Conservation (phyloP, 2,797 vertebrate genomes). For the Enteromius viviparus region DNA sequence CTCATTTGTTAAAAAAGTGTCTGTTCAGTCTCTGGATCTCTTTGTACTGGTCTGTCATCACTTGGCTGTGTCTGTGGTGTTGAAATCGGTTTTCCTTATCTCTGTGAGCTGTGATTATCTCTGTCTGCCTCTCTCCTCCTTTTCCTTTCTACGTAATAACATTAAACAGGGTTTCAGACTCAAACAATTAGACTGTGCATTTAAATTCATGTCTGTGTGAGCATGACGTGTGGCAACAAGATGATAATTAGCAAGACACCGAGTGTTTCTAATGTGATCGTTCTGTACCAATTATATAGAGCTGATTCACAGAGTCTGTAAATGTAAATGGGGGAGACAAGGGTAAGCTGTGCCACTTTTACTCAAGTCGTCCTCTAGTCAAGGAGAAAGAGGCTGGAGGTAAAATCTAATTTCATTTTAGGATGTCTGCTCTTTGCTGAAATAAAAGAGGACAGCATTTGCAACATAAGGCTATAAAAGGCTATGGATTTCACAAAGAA, state of each 20-base stretch:
- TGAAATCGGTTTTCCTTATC: slow-evolving; percentile 45
- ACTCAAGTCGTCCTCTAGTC: slow-evolving; percentile 1
- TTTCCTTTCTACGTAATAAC: slow-evolving; percentile 23
- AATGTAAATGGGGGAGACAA: slow-evolving; percentile 10
- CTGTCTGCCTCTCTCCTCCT: slow-evolving; percentile 42
- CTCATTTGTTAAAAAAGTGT: slow-evolving; percentile 23
- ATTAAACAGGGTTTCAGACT: slow-evolving; percentile 24
- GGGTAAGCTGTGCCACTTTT: slow-evolving; percentile 23
- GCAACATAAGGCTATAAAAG: neutral
- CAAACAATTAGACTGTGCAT: slow-evolving; percentile 6
- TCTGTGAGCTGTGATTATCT: slow-evolving; percentile 56
- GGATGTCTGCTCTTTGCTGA: neutral
- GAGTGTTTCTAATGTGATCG: slow-evolving; percentile 8
- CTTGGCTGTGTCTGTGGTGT: slow-evolving; percentile 33
- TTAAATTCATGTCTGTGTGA: slow-evolving; percentile 22
- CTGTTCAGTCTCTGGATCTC: slow-evolving; percentile 24
- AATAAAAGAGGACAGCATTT: neutral
- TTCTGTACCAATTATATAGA: slow-evolving; percentile 31
- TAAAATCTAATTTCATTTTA: slow-evolving; percentile 13
- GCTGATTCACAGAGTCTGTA: slow-evolving; percentile 31
- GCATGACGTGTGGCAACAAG: slow-evolving; percentile 12
- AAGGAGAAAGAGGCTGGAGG: slow-evolving; percentile 11
- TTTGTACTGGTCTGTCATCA: slow-evolving; percentile 44
- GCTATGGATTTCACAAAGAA: neutral
- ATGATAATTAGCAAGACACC: neutral